These are phyloP conservation scores for Rhodophaea formosa DNA, from an alignment of 2,888 invertebrate species.

Conservation along the genomic window DNA sequence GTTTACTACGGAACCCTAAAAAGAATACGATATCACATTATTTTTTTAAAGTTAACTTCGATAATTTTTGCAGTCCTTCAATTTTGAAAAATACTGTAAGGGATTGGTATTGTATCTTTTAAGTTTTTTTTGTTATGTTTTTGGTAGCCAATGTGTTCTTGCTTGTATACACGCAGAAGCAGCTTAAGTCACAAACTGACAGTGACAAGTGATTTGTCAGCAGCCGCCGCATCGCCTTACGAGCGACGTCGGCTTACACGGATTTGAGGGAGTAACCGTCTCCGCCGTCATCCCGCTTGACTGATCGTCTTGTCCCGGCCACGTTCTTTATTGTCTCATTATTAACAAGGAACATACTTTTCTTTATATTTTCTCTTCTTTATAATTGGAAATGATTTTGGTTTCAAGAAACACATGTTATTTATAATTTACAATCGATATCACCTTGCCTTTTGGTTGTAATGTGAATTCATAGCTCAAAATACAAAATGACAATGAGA, in stretches of 20 bases:
- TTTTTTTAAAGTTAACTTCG: too few species aligned
- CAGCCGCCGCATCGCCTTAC: conserved; percentile 32
- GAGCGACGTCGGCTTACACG: conserved; percentile 41
- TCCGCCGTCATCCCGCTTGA: conserved; percentile 49
- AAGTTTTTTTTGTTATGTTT: too few species aligned
- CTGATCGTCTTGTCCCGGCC: conserved; percentile 46
- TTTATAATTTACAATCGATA: too few species aligned
- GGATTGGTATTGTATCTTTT: too few species aligned
- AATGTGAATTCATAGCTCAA: too few species aligned
- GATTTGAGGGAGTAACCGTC: conserved; percentile 49
- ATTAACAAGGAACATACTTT: conserved; percentile 25
- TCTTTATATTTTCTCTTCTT: conserved; percentile 6
- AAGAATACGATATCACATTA: too few species aligned
- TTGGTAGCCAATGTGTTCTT: not conserved
- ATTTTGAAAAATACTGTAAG: too few species aligned
- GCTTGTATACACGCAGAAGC: conserved; percentile 1
- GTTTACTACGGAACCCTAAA: too few species aligned
- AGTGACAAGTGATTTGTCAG: conserved; percentile 49
- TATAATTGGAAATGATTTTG: too few species aligned
- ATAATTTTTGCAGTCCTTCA: too few species aligned
- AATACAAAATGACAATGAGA: conserved; percentile 36
- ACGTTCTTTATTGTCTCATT: conserved; percentile 35
- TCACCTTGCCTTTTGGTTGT: too few species aligned
- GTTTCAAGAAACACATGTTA: too few species aligned
- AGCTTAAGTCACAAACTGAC: conserved; percentile 26